These are phyloP conservation scores for Notechis scutatus DNA, from an alignment of 2,113 vertebrate species.

Conservation along the genomic window DNA sequence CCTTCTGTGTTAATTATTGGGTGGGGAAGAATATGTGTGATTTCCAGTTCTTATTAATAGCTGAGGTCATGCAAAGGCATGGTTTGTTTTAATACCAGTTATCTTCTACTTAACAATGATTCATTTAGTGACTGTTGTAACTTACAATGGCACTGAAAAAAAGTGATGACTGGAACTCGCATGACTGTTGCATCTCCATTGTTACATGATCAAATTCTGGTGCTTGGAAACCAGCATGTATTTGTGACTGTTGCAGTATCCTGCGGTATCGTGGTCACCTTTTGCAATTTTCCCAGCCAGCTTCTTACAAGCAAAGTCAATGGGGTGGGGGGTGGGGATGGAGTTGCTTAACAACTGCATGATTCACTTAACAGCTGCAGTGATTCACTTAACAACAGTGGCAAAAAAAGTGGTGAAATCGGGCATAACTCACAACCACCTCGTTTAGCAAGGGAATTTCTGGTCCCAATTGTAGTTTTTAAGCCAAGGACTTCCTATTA, in stretches of 20 bases:
- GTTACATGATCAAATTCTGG: not conserved
- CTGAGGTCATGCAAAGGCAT: not conserved
- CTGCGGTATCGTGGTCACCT: not conserved
- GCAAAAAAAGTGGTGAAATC: not conserved
- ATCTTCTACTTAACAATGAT: not conserved
- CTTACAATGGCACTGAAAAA: not conserved
- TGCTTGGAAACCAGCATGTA: not conserved
- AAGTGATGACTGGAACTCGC: not conserved
- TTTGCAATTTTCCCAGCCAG: not conserved
- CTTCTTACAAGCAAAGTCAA: not conserved
- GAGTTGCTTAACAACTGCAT: not conserved
- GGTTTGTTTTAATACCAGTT: not conserved
- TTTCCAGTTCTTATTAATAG: not conserved
- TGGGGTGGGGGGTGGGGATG: not conserved
- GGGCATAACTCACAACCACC: not conserved
- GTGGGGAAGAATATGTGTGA: not conserved
- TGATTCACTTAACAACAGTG: not conserved
- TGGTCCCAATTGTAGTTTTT: not conserved
- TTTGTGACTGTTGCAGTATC: not conserved
- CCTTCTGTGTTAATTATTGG: not conserved
- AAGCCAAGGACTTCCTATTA: not conserved
- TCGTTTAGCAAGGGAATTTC: not conserved
- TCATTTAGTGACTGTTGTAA: not conserved
- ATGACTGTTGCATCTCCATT: not conserved
- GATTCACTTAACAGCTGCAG: not conserved